Base-by-base conservation (phyloP, 2,113 vertebrate species). In the Cyprinodon brontotheroides region DNA sequence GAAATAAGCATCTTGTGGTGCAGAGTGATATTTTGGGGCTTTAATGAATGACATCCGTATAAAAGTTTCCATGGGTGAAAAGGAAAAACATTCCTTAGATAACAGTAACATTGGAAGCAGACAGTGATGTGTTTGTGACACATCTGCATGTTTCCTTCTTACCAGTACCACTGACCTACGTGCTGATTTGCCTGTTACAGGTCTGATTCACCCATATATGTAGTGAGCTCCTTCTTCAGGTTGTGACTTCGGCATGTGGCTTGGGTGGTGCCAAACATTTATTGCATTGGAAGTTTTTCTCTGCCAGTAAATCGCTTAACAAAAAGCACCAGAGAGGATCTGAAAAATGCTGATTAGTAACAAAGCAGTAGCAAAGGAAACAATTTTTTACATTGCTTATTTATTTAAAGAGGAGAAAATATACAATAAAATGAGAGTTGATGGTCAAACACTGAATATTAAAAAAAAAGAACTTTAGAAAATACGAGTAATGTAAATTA, bases 181-280 rank as follows among this genome's bases (percentile, higher is more conserved):
- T 67, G 15, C 59, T 0, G 65, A 72, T 38, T 61, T 15, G 60
- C 1, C n/a, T 2, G 74, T 60, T 13, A 20, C 11, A 39, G 29
- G 70, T 74, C 37, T 87, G 86, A 89, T 72, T 89, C 81, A 88
- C 40, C 70, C 68, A 39, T 75, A 61, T 84, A 72, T 82, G 84
- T 36, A 74, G 71, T 61, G 39, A 13, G 3, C 61, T 84, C 77
- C 1, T 45, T 65, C 76, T 67, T 11, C 67, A 37, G 61, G 68
- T 4, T 70, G 79, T 70, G 66, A 57, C 81, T 2, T 76, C 87
- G 75, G 81, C 72, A 29, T 0, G 17, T n/a, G 53, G 70, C 62
- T 63, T 65, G 39, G 72, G 38, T 3, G 37, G 53, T 87, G 75
- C 76, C 84, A 81, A 22, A 70, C 29, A 72, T 78, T 76, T 65